Percentiles rank a stretch among this genome's conserved stretches.
Evolutionary conservation across 2,113 vertebrate genomes (phyloP).

Genomic region (Tautogolabrus adspersus): DNA sequence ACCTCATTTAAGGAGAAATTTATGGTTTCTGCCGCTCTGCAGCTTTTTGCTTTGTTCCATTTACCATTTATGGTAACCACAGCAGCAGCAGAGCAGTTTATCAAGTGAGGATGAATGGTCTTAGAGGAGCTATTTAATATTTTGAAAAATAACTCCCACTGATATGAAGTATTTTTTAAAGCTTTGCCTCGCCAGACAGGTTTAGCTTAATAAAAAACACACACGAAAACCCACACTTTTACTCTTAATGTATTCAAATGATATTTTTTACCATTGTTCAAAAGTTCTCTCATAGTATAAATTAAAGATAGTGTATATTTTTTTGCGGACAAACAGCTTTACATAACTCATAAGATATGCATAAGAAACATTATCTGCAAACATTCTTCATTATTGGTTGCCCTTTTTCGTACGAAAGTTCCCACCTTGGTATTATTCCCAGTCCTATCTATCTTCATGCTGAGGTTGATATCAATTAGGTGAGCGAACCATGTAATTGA

Average conservation of each 20-base stretch:
- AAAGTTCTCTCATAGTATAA: background rate
- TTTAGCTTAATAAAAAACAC: conserved; percentile 1
- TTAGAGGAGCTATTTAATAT: conserved; percentile 12
- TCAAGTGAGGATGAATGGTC: conserved; percentile 27
- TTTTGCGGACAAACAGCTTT: conserved; percentile 7
- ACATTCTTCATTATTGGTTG: conserved; percentile 42
- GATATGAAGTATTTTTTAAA: conserved; percentile 3
- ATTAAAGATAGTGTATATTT: background rate
- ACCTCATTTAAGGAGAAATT: conserved; percentile 36
- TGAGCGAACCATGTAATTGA: conserved; percentile 85
- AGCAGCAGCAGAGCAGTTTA: conserved; percentile 20
- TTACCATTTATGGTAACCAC: conserved; percentile 19
- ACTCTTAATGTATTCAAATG: background rate
- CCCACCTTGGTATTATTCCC: conserved; percentile 60
- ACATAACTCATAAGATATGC: conserved; percentile 15
- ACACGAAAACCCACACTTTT: background rate
- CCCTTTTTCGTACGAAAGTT: conserved; percentile 51
- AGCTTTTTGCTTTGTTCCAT: conserved; percentile 39
- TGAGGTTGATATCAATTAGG: conserved; percentile 83
- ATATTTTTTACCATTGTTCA: background rate
- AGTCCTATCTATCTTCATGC: conserved; percentile 80
- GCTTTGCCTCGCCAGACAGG: background rate
- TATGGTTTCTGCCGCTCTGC: conserved; percentile 37
- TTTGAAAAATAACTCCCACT: conserved; percentile 16
- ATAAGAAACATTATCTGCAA: conserved; percentile 46